Evolutionary conservation across 2,113 vertebrate species (phyloP).

Genomic region (Seriola dumerili): DNA sequence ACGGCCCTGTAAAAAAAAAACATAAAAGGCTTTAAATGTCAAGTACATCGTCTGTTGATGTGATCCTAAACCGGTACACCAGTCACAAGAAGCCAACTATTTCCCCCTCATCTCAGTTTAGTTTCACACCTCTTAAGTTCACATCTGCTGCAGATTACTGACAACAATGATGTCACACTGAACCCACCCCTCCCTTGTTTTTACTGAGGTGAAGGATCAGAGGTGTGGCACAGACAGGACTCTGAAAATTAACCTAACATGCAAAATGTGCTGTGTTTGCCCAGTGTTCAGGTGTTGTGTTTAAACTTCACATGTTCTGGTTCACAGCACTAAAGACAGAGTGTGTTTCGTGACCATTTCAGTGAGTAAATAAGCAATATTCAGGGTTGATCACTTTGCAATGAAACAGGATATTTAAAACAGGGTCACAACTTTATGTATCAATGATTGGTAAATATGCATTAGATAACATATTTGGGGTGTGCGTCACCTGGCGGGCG

Average conservation of each 20-base stretch:
- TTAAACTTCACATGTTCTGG: not conserved
- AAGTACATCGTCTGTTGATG: not conserved
- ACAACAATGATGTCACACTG: constrained; percentile 52
- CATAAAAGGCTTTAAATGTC: not conserved
- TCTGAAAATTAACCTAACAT: constrained; percentile 37
- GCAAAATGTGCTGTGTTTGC: not conserved
- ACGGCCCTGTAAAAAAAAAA: constrained; percentile 86
- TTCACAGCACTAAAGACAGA: not conserved
- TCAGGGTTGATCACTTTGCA: not conserved
- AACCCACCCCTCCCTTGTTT: constrained; percentile 42
- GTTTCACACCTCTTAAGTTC: constrained; percentile 49
- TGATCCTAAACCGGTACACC: not conserved
- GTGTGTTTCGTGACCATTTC: not conserved
- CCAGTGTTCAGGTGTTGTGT: not conserved
- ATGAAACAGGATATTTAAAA: not conserved
- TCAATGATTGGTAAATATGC: not conserved
- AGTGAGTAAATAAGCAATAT: not conserved
- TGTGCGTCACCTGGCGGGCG: constrained; percentile 89
- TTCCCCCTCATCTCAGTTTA: not conserved
- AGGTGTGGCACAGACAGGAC: constrained; percentile 26
- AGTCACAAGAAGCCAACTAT: not conserved
- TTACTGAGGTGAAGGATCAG: constrained; percentile 55
- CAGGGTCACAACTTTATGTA: not conserved
- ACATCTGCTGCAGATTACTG: constrained; percentile 65
- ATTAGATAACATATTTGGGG: not conserved